These are phyloP conservation scores for Ariopsis seemanni DNA, from an alignment of 2,113 vertebrate genomes.

Conservation along the genomic window DNA sequence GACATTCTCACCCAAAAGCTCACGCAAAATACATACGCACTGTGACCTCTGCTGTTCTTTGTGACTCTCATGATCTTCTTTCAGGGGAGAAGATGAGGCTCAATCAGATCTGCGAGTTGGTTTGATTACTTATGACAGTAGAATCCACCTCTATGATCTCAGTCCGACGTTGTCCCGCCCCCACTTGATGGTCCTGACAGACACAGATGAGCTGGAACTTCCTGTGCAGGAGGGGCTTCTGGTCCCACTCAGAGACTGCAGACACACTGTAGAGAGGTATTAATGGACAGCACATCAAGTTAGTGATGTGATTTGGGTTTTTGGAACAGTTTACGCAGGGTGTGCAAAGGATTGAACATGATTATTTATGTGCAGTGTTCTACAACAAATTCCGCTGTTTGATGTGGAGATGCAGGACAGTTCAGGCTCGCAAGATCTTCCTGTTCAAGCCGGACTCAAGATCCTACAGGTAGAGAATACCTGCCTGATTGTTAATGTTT, in stretches of 20 bases:
- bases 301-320: neutral
- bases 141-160: conserved; percentile 76
- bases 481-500: neutral
- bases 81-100: conserved; percentile 54
- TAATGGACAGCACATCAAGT: neutral
- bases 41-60: neutral
- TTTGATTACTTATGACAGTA: conserved; percentile 75
- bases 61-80: conserved; percentile 19
- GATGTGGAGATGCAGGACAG: conserved; percentile 54
- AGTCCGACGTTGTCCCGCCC: conserved; percentile 71
- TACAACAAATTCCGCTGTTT: conserved; percentile 69
- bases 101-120: conserved; percentile 65
- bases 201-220: conserved; percentile 71
- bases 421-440: conserved; percentile 62
- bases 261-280: conserved; percentile 67
- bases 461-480: conserved; percentile 68
- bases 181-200: conserved; percentile 77
- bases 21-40: neutral
- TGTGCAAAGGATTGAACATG: neutral
- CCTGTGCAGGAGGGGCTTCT: conserved; percentile 74
- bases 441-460: conserved; percentile 67
- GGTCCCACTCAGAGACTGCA: conserved; percentile 68
- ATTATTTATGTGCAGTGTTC: conserved; percentile 57
- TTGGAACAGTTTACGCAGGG: neutral
- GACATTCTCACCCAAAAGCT: neutral